Evolutionary conservation across 2,888 invertebrate genomes (phyloP), one percentile per base, ranked within the genome.

Genomic region (Erebia ligea): DNA sequence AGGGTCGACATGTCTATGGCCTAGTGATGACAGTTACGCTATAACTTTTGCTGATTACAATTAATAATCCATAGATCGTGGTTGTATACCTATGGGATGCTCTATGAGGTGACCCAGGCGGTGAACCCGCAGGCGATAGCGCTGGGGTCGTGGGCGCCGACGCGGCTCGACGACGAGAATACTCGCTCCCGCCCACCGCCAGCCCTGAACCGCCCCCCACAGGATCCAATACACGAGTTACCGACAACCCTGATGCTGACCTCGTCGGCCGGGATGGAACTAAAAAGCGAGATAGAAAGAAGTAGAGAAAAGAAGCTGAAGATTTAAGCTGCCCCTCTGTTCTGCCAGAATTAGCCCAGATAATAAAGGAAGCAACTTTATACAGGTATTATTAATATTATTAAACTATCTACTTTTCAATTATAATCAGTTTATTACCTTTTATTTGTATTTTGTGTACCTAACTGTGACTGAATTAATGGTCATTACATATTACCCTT

Each of bases 121-220:
- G 97, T 52, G 97, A 96, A 52, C 95, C 94, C 63, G 97, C 97
- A 61, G 97, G 97, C 57, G 96, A 97, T 50, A 95, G 90, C 68
- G 95, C 94, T 0, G 97, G 97, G 17, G 97, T 96, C 54, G 94
- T 94, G 19, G 97, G 97, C 56, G 97, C 97, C 15, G 97, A 96
- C 64, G 96, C 95, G 13, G 95, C 95, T 34, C 95, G 89, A 73
- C 95, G 78, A 74, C 95, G 81, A 73, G 94, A 86, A 92, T 94
- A 91, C 86, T 94, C 90, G 74, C 91, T 91, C 78, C 94, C 89
- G 11, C 95, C 95, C 70, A 95, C 92, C 70, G 94, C 95, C 79
- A 95, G 93, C 11, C 95, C 95, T 71, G 95, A 94, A 45, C 95
- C 94, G 76, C 94, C 93, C 56, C 95, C 94, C 76, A 94, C 93